Evolutionary conservation across 2,888 invertebrate genomes (phyloP), one percentile per base, ranked within the genome.

Genomic region (Dasysyrphus tricinctus): DNA sequence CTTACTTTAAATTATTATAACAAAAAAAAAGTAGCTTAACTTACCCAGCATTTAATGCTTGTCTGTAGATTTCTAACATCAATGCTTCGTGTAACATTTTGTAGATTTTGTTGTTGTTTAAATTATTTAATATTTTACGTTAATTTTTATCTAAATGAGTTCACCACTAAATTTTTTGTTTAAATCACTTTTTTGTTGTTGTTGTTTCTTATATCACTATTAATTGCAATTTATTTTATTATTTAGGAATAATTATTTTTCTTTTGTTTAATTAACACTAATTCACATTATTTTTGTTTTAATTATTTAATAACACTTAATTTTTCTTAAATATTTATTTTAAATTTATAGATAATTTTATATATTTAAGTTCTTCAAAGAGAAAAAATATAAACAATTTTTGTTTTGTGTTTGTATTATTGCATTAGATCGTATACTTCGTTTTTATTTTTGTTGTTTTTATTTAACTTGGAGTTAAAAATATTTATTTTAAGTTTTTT

Each of bases 11-110:
- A 42, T 44, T n/a, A 6, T 12, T 7, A 2, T 14, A n/a, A 74
- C 9, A 34, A 70, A 14, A 9, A 14, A 44, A 14, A 49, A 19
- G 54, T 57, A 16, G 14, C 24, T 7, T 4, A 24, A 88, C 92
- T 92, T 90, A 92, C 92, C 92, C 92, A 89, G 92, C 92, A 89
- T 92, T 92, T 42, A 92, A 89, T 89, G 92, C 92, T 90, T 92
- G 92, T 90, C 92, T 91, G 91, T 92, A 92, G 88, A 92, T 92
- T 89, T 92, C 92, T 84, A 92, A 90, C 92, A 92, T 92, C 88
- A 92, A 88, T 80, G 92, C 92, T 90, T 92, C 92, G 90, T 92
- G 92, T 89, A 92, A 90, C 92, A 92, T 92, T 90, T 88, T 89
- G 88, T 57, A 79, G 75, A 44, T 57, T 74, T 72, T 80, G 76